Evolutionary conservation across 2,113 vertebrate species (phyloP).

Genomic region (Neoarius graeffei): DNA sequence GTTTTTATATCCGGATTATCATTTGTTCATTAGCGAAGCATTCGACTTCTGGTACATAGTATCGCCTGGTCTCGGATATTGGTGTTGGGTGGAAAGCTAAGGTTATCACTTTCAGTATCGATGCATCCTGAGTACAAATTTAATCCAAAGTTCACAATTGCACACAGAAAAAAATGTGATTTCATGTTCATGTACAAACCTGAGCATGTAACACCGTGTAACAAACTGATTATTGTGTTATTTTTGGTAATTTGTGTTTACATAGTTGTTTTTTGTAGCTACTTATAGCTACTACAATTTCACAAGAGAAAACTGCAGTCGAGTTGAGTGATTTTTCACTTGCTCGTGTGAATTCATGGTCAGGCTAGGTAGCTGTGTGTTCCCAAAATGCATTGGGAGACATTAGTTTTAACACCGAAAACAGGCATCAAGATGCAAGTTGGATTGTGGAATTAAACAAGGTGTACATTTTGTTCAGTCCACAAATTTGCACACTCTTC

Average conservation of each 20-base stretch:
- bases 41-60: neutral
- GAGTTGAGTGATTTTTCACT: neutral
- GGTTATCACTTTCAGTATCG: neutral
- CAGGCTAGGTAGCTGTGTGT: neutral
- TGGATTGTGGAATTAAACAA: neutral
- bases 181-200: neutral
- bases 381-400: neutral
- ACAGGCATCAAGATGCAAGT: neutral
- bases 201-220: neutral
- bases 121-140: neutral
- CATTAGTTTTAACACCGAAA: neutral
- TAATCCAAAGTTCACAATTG: neutral
- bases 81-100: neutral
- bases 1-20: neutral
- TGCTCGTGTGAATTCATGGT: neutral
- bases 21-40: neutral
- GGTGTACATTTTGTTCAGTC: neutral
- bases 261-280: neutral
- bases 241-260: neutral
- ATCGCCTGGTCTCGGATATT: neutral
- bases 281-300: neutral
- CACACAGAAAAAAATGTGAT: neutral
- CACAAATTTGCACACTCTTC: neutral
- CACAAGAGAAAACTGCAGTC: neutral
- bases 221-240: neutral